Base-by-base conservation (phyloP, 2,113 vertebrate genomes). In the Apeltes quadracus region DNA sequence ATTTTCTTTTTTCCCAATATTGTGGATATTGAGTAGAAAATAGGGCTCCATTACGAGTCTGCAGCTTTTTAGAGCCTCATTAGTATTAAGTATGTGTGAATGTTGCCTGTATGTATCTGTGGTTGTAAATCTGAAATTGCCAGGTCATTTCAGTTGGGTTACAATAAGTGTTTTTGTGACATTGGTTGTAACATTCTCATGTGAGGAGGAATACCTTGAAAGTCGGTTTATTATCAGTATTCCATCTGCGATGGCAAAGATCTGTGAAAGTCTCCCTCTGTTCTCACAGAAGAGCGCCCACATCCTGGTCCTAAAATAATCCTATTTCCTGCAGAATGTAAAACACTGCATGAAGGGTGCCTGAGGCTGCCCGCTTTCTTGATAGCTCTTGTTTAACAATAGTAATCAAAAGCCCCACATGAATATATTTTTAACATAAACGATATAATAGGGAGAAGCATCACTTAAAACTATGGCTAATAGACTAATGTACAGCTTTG, bases 371-470 rank as follows among this genome's bases (percentile, higher is more conserved):
- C 14, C 22, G n/a, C 32, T 65, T 54, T 59, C 44, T 54, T 62
- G 34, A 61, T 36, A 29, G 44, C 11, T 63, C 51, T 27, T 75
- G 59, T 70, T 64, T 77, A 41, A 57, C 44, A 59, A 46, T 69
- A 36, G 13, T 69, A 73, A 74, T 69, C 41, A 57, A 10, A 46
- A 56, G 63, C 41, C 69, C 39, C 50, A 55, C 29, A 41, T 62
- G 63, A 58, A 58, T 53, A 58, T 27, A 66, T 66, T 58, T 41
- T 59, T 32, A 22, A 23, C 25, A 41, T 61, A 22, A 61, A 59
- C 29, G 29, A n/a, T n/a, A n/a, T n/a, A n/a, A n/a, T n/a, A n/a
- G n/a, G n/a, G n/a, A n/a, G n/a, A n/a, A n/a, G n/a, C n/a, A n/a
- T n/a, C n/a, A n/a, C n/a, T n/a, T n/a, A n/a, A n/a, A n/a, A n/a